phyloP scores from a whole-genome alignment of 2,113 vertebrate genomes.

The Setophaga kirtlandii region DNA sequence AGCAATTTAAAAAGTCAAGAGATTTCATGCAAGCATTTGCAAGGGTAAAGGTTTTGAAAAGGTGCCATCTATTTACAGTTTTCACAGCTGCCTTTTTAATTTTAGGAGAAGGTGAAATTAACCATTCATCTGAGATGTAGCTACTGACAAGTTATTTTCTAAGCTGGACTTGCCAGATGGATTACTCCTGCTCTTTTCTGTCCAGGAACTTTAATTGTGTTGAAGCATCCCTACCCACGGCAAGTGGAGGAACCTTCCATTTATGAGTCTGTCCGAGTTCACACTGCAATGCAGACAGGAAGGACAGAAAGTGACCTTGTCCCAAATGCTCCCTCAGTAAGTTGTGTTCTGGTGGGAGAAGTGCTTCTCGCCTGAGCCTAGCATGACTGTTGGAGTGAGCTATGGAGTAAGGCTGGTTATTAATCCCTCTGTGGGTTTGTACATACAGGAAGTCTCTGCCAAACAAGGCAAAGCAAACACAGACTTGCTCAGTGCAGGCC shows the following conservation, averaged over 20 bases:
- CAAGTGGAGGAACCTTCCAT: constrained; percentile 93
- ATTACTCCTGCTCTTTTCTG: neutral
- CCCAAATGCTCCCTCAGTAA: constrained; percentile 87
- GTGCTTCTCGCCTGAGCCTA: neutral
- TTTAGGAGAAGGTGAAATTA: neutral
- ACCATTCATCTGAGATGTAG: neutral
- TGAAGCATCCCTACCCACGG: constrained; percentile 87
- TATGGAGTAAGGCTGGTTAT: neutral
- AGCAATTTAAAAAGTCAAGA: neutral
- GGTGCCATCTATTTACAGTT: neutral
- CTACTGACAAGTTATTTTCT: neutral
- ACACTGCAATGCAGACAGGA: constrained; percentile 92
- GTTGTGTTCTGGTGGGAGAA: constrained; percentile 8
- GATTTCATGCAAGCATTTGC: neutral
- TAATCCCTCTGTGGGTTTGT: neutral
- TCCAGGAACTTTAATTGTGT: constrained; percentile 78
- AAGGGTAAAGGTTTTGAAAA: neutral
- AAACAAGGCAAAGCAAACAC: neutral
- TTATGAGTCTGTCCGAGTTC: constrained; percentile 95
- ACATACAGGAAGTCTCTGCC: neutral
- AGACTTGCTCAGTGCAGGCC: neutral
- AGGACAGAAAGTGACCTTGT: constrained; percentile 87
- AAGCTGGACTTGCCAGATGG: neutral
- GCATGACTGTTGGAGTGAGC: neutral
- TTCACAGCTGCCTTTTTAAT: neutral